These are phyloP conservation scores for Drosophila nannoptera DNA, from an alignment of 1,140 invertebrate species.

Conservation along the genomic window DNA sequence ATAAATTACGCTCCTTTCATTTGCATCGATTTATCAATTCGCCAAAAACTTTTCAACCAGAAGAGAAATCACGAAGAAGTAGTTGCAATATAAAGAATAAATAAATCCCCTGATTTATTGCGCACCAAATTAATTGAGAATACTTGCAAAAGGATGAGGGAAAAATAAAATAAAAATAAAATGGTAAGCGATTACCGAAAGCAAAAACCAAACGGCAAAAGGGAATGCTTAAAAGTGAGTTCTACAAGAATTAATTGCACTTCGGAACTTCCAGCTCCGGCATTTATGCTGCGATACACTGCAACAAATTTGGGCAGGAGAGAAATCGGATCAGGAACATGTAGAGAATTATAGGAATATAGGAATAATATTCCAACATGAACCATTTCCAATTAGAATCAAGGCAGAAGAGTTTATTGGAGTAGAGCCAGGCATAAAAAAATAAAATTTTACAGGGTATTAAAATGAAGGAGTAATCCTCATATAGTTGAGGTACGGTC, in stretches of 20 bases:
- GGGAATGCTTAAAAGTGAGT: slow-evolving; percentile 25
- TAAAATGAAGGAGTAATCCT: too few relatives aligned
- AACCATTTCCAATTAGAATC: too few relatives aligned
- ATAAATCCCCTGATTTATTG: slow-evolving; percentile 53
- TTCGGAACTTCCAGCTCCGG: slow-evolving; percentile 45
- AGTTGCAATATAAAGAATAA: slow-evolving; percentile 5
- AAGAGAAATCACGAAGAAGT: neutral
- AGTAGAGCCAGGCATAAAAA: too few relatives aligned
- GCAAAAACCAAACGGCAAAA: slow-evolving; percentile 19
- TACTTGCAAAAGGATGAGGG: slow-evolving; percentile 29
- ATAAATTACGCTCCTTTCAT: slow-evolving; percentile 1
- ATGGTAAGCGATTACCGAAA: slow-evolving; percentile 16
- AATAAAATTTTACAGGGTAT: too few relatives aligned
- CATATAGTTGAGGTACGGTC: too few relatives aligned
- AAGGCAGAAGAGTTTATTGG: too few relatives aligned
- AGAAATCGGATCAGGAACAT: neutral
- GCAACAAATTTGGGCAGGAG: neutral
- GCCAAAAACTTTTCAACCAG: slow-evolving; percentile 13
- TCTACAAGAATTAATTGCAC: slow-evolving; percentile 58
- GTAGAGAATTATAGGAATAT: neutral
- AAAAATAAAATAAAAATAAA: slow-evolving; percentile 29
- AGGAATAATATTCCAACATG: too few relatives aligned
- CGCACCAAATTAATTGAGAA: slow-evolving; percentile 55
- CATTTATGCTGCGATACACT: neutral
- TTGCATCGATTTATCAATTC: slow-evolving; percentile 19